Evolutionary conservation across 2,113 vertebrate genomes (phyloP).

Genomic region (Microcebus lehilahytsara): DNA sequence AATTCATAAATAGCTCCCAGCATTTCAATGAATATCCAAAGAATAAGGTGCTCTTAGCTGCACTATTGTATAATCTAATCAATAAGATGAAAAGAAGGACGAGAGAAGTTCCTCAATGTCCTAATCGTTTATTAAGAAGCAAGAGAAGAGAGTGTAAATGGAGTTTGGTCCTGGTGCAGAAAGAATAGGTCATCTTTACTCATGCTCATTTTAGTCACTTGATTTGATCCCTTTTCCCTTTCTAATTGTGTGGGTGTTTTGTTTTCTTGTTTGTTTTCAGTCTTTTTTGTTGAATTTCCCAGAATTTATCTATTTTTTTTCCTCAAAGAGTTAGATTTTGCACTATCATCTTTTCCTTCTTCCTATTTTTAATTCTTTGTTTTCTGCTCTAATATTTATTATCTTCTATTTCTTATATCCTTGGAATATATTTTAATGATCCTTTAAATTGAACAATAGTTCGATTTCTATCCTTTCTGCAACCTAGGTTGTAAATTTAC

Average conservation of each 20-base stretch:
- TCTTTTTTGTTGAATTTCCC: neutral
- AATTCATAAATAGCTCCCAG: constrained; percentile 27
- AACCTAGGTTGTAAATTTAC: neutral
- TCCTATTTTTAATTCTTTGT: neutral
- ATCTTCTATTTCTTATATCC: neutral
- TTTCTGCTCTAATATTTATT: neutral
- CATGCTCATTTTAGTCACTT: neutral
- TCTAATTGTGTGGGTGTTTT: neutral
- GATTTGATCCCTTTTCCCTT: neutral
- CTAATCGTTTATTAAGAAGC: neutral
- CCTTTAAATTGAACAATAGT: neutral
- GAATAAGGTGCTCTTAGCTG: neutral
- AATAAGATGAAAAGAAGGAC: neutral
- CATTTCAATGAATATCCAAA: neutral
- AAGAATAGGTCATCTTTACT: neutral
- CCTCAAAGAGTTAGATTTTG: neutral
- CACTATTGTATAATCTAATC: neutral
- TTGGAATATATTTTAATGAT: neutral
- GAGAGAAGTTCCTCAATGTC: neutral
- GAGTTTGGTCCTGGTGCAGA: neutral
- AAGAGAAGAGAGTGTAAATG: neutral
- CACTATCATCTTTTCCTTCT: neutral
- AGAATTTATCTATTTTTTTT: neutral
- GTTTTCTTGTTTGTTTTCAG: neutral
- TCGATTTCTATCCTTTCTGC: neutral